Evolutionary conservation across 2,113 vertebrate species (phyloP).

Genomic region (Girardinichthys multiradiatus): DNA sequence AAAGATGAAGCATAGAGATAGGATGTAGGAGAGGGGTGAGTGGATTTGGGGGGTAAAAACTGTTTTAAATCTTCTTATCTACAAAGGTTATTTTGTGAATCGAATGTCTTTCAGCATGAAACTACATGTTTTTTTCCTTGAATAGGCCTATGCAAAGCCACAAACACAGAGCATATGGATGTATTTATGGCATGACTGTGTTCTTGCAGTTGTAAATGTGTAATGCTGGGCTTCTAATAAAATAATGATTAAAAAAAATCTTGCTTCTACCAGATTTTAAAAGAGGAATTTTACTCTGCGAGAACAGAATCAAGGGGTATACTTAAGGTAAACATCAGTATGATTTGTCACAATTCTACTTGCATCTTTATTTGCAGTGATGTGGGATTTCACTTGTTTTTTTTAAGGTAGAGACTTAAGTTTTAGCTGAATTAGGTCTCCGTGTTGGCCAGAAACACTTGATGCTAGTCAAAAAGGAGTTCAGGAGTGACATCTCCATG

Average conservation of each 20-base stretch:
- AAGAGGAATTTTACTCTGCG: constrained; percentile 41
- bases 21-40: constrained; percentile 20
- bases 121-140: constrained; percentile 78
- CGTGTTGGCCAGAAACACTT: constrained; percentile 25
- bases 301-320: constrained; percentile 62
- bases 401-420: background rate
- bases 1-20: constrained; percentile 36
- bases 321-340: constrained; percentile 35
- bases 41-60: constrained; percentile 27
- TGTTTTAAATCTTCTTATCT: constrained; percentile 76
- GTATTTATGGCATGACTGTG: constrained; percentile 76
- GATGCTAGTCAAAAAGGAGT: constrained; percentile 45
- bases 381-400: background rate
- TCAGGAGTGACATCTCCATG: constrained; percentile 47
- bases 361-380: background rate
- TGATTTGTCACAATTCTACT: constrained; percentile 69
- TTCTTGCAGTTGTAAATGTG: constrained; percentile 72
- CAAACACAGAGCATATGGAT: constrained; percentile 82
- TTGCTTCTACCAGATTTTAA: constrained; percentile 41
- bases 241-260: constrained; percentile 55
- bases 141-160: constrained; percentile 78
- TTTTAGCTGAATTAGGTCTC: constrained; percentile 25
- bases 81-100: constrained; percentile 79
- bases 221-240: constrained; percentile 58
- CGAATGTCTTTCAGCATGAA: constrained; percentile 75